These are phyloP conservation scores for Equus quagga DNA, from an alignment of 2,113 vertebrate species.

Conservation along the genomic window DNA sequence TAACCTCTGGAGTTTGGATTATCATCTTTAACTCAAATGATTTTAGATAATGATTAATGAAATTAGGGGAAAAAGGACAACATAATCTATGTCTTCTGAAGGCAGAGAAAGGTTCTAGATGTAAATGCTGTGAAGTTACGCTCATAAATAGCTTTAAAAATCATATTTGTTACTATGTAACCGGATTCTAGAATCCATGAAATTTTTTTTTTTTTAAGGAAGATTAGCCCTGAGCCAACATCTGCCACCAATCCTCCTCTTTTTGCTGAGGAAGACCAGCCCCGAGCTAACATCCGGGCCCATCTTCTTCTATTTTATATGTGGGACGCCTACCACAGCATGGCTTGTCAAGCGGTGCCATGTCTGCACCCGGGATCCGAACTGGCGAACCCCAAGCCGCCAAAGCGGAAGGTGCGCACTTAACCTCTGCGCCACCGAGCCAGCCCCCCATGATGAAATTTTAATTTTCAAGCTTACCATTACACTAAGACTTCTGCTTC, in stretches of 20 bases:
- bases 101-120: neutral
- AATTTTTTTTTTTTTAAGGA: too few species aligned
- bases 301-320: too few species aligned
- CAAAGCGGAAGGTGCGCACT: too few species aligned
- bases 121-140: neutral
- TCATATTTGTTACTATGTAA: neutral
- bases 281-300: too few species aligned
- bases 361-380: too few species aligned
- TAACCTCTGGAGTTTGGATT: neutral
- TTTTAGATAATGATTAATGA: conserved; percentile 22
- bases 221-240: too few species aligned
- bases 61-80: neutral
- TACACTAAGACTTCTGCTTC: neutral
- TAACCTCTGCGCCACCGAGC: too few species aligned
- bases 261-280: too few species aligned
- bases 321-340: too few species aligned
- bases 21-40: neutral
- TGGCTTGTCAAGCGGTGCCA: too few species aligned
- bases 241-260: too few species aligned
- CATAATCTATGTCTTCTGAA: neutral
- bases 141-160: conserved; percentile 13
- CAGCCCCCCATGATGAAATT: neutral
- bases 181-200: neutral
- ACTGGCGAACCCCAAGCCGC: too few species aligned
- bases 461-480: conserved; percentile 16